Base-by-base conservation (phyloP, 2,888 invertebrate species). In the Philonicus albiceps region DNA sequence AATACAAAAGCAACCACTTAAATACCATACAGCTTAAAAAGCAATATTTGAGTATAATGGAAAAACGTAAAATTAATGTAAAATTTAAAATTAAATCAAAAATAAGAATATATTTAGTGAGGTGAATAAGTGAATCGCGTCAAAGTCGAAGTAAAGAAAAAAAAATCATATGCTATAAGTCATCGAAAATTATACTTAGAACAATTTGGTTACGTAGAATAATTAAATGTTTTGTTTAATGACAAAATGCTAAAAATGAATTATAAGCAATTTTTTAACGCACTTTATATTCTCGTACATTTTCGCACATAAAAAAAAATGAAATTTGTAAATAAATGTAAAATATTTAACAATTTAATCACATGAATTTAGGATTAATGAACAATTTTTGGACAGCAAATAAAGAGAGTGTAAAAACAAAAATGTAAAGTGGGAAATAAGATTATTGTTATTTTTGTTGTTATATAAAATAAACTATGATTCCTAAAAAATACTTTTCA, bases 391-490 rank as follows among this genome's bases (percentile, higher is more conserved):
- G 55, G 37, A 81, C 19, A 81, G 55, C 22, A 49, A 55, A 55
- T 37, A 76, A 76, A 16, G n/a, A 40, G 49, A 55, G 53, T 31
- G 72, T 78, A 86, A 73, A 64, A 86, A 53, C 31, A 74, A 74
- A 34, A 74, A 34, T 37, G 74, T 34, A 74, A 31, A 74, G 76
- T 86, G 86, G 76, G 40, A 22, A 85, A 27, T 31, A 78, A 80
- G n/a, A 43, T 76, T 80, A 86, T 86, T 86, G 86, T 86, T 86
- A 80, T 78, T 86, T 86, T 86, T 86, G 86, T 86, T 86, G 86
- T 86, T 86, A 86, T 78, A 80, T 86, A 80, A 78, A 86, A 86
- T 81, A 55, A 81, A 81, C 27, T 81, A 81, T 81, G 64, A 81
- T 81, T 81, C 81, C 81, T 81, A 81, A 81, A 81, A 64, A 74